Percentiles rank a stretch among this genome's conserved stretches.
Conservation (phyloP, 2,113 vertebrate genomes). For the Varanus komodoensis region DNA sequence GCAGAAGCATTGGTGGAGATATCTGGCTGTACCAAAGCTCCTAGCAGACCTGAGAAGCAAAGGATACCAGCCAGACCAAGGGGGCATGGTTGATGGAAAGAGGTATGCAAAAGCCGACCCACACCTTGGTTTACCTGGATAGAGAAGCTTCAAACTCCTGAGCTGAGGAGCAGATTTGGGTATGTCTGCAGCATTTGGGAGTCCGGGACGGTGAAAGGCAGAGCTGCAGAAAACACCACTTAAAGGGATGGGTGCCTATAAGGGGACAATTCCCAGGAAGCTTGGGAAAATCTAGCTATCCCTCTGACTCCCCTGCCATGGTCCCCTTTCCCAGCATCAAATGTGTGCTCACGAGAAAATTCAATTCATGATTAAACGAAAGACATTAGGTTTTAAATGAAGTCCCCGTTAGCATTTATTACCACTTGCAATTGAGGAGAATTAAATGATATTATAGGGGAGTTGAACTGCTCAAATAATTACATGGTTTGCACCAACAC, state of each 20-base stretch:
- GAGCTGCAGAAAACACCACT: conserved; percentile 5
- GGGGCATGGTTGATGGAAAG: neutral
- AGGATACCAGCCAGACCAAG: neutral
- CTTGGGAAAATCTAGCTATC: neutral
- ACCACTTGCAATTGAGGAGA: conserved; percentile 19
- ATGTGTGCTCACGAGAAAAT: neutral
- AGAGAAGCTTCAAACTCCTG: neutral
- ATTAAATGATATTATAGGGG: neutral
- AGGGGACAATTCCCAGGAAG: neutral
- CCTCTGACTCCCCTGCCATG: neutral
- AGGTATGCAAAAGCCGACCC: neutral
- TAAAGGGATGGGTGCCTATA: neutral
- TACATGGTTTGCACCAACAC: neutral
- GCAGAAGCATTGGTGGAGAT: neutral
- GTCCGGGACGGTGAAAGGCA: too few species aligned
- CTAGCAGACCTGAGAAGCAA: neutral
- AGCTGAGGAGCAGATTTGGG: neutral
- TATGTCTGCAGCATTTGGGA: neutral
- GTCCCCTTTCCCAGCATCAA: neutral
- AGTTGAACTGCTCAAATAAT: conserved; percentile 13
- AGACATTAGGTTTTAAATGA: conserved; percentile 1
- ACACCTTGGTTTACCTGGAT: neutral
- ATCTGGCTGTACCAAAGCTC: neutral
- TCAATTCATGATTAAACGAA: neutral
- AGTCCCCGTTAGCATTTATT: neutral